Evolutionary conservation across 2,113 vertebrate species (phyloP), one percentile per base, ranked within the genome.

Genomic region (Festucalex cinctus): DNA sequence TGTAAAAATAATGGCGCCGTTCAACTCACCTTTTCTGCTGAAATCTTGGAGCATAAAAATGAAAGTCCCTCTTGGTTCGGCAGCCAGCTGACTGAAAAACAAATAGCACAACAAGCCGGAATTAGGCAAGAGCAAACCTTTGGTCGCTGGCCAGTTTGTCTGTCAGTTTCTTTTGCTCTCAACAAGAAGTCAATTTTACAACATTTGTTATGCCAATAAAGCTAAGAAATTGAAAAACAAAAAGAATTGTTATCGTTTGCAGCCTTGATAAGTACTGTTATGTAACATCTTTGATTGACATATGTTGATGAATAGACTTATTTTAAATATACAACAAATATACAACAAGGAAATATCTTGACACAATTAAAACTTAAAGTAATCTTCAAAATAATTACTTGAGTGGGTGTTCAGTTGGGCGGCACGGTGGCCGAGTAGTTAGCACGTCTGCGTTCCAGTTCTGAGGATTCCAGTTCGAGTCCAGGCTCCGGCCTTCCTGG

Each of bases 51-150:
- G 64, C 44, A 57, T 22, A 70, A 68, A 72, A 48, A 39, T 7
- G 35, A 61, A 61, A 32, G 20, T 63, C 58, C 49, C 51, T 36
- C 44, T 12, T 73, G 69, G 67, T 68, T 59, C 35, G 36, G 16
- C 43, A 63, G 46, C 13, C 58, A 41, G 71, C 72, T 72, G 69
- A 84, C 65, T 54, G 76, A 68, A 67, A 82, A 71, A 70, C 77
- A 86, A 83, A 82, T 8, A 65, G 66, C 66, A 74, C 67, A 83
- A 80, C 71, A 82, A 59, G 61, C 13, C 62, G 48, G 75, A 71
- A 74, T 85, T 71, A 70, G 78, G 83, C 72, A 86, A 88, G 82
- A 88, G 32, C 22, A 64, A 82, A 86, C 83, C 85, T 90, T 86
- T 86, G 86, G 68, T 70, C 86, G 17, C 43, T 51, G 36, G 53